These are phyloP conservation scores for Willisornis vidua DNA, from an alignment of 2,113 vertebrate species.

Conservation along the genomic window DNA sequence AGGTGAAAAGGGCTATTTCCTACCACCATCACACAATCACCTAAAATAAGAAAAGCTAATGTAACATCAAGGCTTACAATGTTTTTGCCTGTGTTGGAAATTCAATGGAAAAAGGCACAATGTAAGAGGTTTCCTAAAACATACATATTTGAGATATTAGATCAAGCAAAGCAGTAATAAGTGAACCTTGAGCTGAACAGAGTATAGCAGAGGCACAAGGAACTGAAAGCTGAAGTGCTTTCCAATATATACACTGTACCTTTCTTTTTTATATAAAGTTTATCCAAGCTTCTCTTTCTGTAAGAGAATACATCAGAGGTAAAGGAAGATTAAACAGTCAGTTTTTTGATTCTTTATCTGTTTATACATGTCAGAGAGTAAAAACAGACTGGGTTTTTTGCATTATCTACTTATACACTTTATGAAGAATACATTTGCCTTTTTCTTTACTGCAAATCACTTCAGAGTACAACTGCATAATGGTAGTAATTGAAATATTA, in stretches of 20 bases:
- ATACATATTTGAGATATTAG: not conserved
- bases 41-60: not conserved
- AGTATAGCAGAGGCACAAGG: not conserved
- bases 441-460: not conserved
- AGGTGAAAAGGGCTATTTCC: not conserved
- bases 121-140: not conserved
- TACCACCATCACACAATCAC: not conserved
- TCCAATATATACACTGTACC: not conserved
- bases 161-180: not conserved
- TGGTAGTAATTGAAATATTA: not conserved
- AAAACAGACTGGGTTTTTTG: not conserved
- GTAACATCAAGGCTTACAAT: not conserved
- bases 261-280: not conserved
- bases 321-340: not conserved
- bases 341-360: not conserved
- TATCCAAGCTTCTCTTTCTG: not conserved
- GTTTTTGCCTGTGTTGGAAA: not conserved
- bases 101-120: not conserved
- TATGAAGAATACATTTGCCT: not conserved
- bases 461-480: not conserved
- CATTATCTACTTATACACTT: not conserved
- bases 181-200: not conserved
- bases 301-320: not conserved
- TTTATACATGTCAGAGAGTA: not conserved
- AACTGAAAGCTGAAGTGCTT: not conserved